phyloP scores from a whole-genome alignment of 2,113 vertebrate species.

The Microtus ochrogaster region DNA sequence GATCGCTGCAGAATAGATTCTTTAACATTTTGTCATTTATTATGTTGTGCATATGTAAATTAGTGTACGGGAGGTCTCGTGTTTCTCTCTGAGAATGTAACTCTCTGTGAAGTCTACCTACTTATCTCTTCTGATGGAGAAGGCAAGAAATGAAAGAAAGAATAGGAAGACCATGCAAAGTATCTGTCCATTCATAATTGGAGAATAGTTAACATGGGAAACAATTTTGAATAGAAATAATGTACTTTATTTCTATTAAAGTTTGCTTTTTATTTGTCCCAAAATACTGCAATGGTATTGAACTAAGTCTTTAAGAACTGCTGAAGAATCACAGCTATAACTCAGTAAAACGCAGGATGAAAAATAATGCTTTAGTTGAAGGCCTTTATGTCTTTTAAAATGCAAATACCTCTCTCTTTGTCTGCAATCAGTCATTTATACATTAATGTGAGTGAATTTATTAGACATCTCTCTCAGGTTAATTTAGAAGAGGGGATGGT shows the following conservation, averaged over 20 bases:
- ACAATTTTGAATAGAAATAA: background rate
- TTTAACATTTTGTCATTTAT: background rate
- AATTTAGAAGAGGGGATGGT: constrained; percentile 51
- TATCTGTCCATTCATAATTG: background rate
- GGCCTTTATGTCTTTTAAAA: constrained; percentile 74
- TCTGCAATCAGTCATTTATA: constrained; percentile 75
- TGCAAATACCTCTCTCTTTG: constrained; percentile 71
- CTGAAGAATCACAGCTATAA: constrained; percentile 66
- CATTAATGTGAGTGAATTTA: constrained; percentile 74
- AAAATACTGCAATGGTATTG: constrained; percentile 17
- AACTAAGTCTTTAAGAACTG: constrained; percentile 43
- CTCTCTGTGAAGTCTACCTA: background rate
- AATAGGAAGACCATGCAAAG: background rate
- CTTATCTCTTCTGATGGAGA: background rate
- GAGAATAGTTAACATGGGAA: background rate
- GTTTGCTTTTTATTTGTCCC: background rate
- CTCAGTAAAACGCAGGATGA: constrained; percentile 55
- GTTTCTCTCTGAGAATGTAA: background rate
- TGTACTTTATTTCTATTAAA: background rate
- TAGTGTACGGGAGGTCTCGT: background rate
- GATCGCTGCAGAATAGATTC: background rate
- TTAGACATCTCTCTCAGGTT: constrained; percentile 71
- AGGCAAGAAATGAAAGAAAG: background rate
- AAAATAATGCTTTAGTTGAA: constrained; percentile 78
- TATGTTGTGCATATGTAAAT: background rate